Percentiles rank a stretch among this genome's conserved stretches.
phyloP scores from a whole-genome alignment of 1,140 invertebrate species.

The Rhagoletis pomonella region DNA sequence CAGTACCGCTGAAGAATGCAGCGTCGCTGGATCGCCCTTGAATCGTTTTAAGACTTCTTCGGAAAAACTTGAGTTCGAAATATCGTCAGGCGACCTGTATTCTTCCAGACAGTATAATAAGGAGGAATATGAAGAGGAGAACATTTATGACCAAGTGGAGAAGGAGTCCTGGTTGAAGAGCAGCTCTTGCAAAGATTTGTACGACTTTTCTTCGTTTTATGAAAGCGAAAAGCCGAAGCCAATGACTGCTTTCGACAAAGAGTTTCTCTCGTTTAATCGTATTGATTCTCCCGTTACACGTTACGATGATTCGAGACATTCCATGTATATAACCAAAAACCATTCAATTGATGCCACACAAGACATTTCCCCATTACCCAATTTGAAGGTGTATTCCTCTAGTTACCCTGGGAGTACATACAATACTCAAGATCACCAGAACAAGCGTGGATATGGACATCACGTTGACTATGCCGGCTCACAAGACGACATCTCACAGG shows the following conservation, averaged over 20 bases:
- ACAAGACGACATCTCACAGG: conserved; percentile 90
- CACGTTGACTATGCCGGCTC: conserved; percentile 80
- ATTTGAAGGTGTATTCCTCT: conserved; percentile 84
- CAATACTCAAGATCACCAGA: conserved; percentile 74
- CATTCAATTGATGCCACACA: conserved; percentile 72
- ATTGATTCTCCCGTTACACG: conserved; percentile 85
- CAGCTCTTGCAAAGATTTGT: conserved; percentile 85
- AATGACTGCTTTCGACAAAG: conserved; percentile 71
- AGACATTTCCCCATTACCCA: conserved; percentile 67
- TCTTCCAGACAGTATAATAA: conserved; percentile 71
- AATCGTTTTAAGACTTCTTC: conserved; percentile 69
- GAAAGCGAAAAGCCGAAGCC: conserved; percentile 66
- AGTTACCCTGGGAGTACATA: conserved; percentile 88
- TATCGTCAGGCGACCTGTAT: conserved; percentile 76
- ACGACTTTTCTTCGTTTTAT: conserved; percentile 77
- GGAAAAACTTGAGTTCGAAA: conserved; percentile 76
- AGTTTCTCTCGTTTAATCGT: conserved; percentile 73
- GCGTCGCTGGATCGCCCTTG: conserved; percentile 57
- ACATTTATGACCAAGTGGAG: conserved; percentile 72
- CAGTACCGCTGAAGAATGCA: conserved; percentile 55
- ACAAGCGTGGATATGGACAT: conserved; percentile 79
- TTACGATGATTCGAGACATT: conserved; percentile 83
- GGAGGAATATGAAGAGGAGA: conserved; percentile 67
- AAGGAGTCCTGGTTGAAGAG: conserved; percentile 81
- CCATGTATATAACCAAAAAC: conserved; percentile 75